Evolutionary conservation across 2,797 vertebrate species (phyloP).

Genomic region (Eulemur albifrons): DNA sequence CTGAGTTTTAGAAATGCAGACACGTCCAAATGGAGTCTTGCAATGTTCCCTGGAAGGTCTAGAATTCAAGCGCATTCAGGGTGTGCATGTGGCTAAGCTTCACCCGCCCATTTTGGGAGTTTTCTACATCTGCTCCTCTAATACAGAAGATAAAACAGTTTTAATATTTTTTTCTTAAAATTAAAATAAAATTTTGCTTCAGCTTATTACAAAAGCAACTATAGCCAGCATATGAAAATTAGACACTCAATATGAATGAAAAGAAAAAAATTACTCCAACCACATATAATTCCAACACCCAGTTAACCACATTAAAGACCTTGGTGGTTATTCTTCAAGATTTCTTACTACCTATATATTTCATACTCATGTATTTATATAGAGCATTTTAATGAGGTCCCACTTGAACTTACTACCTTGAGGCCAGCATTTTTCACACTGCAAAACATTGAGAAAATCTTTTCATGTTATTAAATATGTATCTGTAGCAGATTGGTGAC

Average conservation of each 20-base stretch:
- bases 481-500: not conserved
- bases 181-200: constrained; percentile 10
- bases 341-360: not conserved
- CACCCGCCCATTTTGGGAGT: not conserved
- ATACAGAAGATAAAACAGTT: not conserved
- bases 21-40: not conserved
- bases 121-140: not conserved
- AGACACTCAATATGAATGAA: not conserved
- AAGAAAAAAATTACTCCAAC: not conserved
- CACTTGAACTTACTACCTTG: not conserved
- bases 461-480: not conserved
- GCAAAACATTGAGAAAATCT: not conserved
- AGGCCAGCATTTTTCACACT: not conserved
- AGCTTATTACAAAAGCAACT: not conserved
- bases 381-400: not conserved
- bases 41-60: not conserved
- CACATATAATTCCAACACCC: not conserved
- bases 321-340: not conserved
- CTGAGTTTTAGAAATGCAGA: not conserved
- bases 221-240: not conserved
- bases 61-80: not conserved
- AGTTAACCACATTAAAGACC: not conserved
- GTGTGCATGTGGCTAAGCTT: not conserved
- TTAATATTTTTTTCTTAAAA: not conserved
- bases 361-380: not conserved